Evolutionary conservation across 2,113 vertebrate species (phyloP), one percentile per base, ranked within the genome.

Genomic region (Vicugna pacos): DNA sequence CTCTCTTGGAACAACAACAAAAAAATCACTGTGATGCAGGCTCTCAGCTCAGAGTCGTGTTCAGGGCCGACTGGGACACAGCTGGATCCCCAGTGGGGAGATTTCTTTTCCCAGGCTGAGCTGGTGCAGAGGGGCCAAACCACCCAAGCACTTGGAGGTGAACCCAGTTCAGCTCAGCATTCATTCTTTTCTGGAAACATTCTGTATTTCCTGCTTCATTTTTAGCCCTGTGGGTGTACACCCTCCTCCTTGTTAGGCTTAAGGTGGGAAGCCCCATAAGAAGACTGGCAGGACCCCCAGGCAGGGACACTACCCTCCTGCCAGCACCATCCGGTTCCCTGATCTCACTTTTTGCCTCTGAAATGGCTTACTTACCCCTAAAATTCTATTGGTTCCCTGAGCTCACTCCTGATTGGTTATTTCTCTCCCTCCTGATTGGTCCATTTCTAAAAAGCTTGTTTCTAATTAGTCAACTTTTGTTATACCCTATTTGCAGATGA

Each of bases 81-180:
- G 19, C 11, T 17, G 80, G 56, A 72, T 22, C 11, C 72, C n/a
- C 76, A 22, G 32, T 5, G 38, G 69, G 50, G 26, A 87, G 56
- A 10, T 32, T 35, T 84, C 46, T 38, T 58, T 75, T 85, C 72
- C 28, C 28, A 19, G 42, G 2, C 58, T 80, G 30, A 17, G 82
- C 46, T 14, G 64, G 48, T 6, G 52, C 2, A 12, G 0, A 20
- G 22, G 32, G 81, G 11, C 24, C 70, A 30, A n/a, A 88, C 17
- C 67, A 46, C 10, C 19, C 1, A 30, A 52, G 28, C 10, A 20
- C 56, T 62, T 17, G 56, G 24, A 72, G 48, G 35, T 46, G 24
- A 89, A 85, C 52, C 19, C 26, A 69, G 75, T 77, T 69, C 75
- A 62, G 13, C 30, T 52, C 91, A 62, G 69, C 50, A 80, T 88